Base-by-base conservation (phyloP, 2,113 vertebrate species). In the Etheostoma cragini region DNA sequence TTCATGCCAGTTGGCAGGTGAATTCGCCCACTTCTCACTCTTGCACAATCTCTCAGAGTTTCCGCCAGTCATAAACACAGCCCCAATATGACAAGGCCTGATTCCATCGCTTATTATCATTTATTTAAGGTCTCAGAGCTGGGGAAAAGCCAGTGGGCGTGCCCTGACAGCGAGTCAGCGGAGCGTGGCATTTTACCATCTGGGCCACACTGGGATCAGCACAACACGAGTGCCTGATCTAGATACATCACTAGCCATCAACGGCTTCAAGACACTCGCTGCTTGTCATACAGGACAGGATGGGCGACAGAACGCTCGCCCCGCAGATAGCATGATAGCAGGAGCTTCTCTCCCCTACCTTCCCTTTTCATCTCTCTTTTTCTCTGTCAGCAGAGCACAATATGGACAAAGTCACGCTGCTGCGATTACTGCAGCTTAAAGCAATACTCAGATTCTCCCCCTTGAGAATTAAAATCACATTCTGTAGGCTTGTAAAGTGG, bases 181-280 rank as follows among this genome's bases (percentile, higher is more conserved):
- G 78, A 88, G 88, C 54, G 47, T 88, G 76, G 85, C 72, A 50
- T 83, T 82, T 87, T 70, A 89, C 89, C 89, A 91, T 91, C 90
- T 88, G 89, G 85, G 85, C 82, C 82, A 66, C 79, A 53, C 81
- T 82, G 85, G 86, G 78, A 90, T 93, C 87, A 80, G 83, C 84
- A 66, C 83, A 87, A 87, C 77, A 72, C 54, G 63, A 74, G 84
- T 26, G 87, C 72, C 91, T 87, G 89, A 90, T 92, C 90, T 78
- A 85, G 90, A 92, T 84, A 88, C 87, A 92, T 90, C 86, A 84
- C 90, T 72, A 66, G 63, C 86, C 85, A 86, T 89, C 91, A 89
- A 78, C 60, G 56, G 80, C 84, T 83, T 63, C 56, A 60, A 80
- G 80, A 85, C 69, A 47, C 89, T 87, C 3, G 33, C 65, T 67